Conservation (phyloP, 2,113 vertebrate genomes). For the Pycnonotus jocosus region DNA sequence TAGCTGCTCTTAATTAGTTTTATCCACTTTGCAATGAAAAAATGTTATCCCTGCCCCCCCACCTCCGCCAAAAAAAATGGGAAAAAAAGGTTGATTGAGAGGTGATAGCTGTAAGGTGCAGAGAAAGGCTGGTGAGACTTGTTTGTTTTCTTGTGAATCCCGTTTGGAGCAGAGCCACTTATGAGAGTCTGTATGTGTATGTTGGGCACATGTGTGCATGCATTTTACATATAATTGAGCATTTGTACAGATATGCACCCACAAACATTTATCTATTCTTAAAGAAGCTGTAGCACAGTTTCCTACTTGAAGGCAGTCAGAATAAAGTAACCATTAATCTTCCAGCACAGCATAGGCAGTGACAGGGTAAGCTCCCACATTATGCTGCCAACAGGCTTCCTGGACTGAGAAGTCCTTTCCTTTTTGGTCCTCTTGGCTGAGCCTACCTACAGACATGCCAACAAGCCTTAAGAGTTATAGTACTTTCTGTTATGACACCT, state of each 20-base stretch:
- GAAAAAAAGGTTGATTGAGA: neutral
- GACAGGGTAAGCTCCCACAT: slow-evolving; percentile 19
- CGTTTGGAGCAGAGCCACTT: neutral
- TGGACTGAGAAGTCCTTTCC: neutral
- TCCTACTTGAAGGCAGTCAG: neutral
- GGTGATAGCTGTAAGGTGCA: neutral
- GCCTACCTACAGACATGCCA: neutral
- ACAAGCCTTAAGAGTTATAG: slow-evolving; percentile 35
- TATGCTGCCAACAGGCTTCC: slow-evolving; percentile 25
- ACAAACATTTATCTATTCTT: neutral
- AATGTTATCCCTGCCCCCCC: accelerated
- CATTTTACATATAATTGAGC: neutral
- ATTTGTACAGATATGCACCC: neutral
- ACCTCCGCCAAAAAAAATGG: neutral
- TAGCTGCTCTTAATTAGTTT: neutral
- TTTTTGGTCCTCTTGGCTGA: slow-evolving; percentile 41
- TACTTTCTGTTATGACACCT: slow-evolving; percentile 3
- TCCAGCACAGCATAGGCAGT: neutral
- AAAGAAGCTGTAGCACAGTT: neutral
- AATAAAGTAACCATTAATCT: slow-evolving; percentile 44
- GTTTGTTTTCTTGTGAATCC: neutral
- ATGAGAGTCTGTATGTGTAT: neutral
- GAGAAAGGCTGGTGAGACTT: neutral
- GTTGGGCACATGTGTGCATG: no score
- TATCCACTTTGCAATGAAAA: neutral